Evolutionary conservation across 2,888 invertebrate genomes (phyloP).

Genomic region (Cosmia trapezina): DNA sequence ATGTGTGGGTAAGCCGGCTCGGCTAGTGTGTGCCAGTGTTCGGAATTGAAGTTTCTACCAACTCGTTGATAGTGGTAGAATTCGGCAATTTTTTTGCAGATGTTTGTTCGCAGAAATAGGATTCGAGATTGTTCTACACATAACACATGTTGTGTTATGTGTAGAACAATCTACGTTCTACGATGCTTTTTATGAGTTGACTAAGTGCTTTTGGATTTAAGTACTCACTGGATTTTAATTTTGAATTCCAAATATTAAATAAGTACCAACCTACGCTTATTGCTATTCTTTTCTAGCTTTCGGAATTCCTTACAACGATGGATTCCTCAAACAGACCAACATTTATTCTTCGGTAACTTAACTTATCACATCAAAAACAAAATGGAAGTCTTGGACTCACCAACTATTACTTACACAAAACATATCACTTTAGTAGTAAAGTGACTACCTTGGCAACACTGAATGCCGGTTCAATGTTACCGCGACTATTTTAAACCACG

Average conservation of each 20-base stretch:
- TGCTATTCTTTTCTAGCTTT: background rate
- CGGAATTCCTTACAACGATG: background rate
- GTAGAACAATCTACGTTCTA: background rate
- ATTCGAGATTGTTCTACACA: background rate
- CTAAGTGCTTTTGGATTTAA: background rate
- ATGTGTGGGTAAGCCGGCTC: conserved; percentile 81
- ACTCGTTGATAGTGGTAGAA: conserved; percentile 20
- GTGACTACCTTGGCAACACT: conserved; percentile 20
- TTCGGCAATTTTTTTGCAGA: background rate
- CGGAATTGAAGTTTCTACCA: conserved; percentile 46
- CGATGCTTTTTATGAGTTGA: background rate
- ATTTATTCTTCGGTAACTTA: background rate
- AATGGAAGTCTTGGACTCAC: background rate
- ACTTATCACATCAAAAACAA: background rate
- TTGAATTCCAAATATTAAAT: background rate
- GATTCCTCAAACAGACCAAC: background rate
- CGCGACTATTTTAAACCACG: conserved; percentile 15
- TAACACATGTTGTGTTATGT: background rate
- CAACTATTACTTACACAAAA: background rate
- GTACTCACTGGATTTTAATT: background rate
- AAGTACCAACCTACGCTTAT: too few relatives aligned
- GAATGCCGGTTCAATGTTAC: conserved; percentile 60
- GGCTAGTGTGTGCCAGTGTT: conserved; percentile 73
- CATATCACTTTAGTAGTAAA: conserved; percentile 45
- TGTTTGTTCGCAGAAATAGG: background rate